These are phyloP conservation scores for Dasypogon diadema DNA, from an alignment of 2,888 invertebrate genomes.

Conservation along the genomic window DNA sequence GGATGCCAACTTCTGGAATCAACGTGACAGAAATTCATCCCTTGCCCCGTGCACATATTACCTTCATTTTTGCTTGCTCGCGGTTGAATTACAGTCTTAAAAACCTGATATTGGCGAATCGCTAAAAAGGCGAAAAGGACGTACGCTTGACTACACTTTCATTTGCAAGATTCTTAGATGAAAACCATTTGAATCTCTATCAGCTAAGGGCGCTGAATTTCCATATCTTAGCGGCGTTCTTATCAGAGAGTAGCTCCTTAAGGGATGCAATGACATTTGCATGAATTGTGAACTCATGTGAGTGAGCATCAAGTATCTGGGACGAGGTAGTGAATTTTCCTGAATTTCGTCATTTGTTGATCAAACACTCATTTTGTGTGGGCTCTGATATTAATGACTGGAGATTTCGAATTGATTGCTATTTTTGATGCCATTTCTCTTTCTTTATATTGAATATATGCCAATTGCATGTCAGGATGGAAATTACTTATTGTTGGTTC, in stretches of 20 bases:
- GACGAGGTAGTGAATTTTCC: conserved; percentile 42
- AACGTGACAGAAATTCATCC: background rate
- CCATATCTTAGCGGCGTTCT: conserved; percentile 50
- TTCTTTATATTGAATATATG: no score
- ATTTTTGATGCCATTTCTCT: no score
- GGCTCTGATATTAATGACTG: no score
- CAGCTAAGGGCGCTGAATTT: conserved; percentile 39
- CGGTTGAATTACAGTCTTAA: conserved; percentile 38
- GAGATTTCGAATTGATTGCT: no score
- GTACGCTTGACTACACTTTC: conserved; percentile 54
- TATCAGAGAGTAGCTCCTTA: conserved; percentile 31
- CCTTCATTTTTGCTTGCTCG: background rate
- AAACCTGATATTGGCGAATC: conserved; percentile 47
- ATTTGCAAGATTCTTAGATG: conserved; percentile 46
- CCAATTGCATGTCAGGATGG: no score
- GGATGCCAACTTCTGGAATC: conserved; percentile 2
- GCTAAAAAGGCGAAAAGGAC: conserved; percentile 53
- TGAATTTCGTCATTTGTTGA: conserved; percentile 15
- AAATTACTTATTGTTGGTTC: no score
- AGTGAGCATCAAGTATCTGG: conserved; percentile 31
- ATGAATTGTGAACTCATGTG: conserved; percentile 56
- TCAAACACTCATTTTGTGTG: background rate
- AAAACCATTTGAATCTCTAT: conserved; percentile 39
- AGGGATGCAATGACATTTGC: conserved; percentile 51
- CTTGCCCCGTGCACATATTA: conserved; percentile 17